Conservation (phyloP, 2,888 invertebrate species). For the Gnatocerus cornutus region DNA sequence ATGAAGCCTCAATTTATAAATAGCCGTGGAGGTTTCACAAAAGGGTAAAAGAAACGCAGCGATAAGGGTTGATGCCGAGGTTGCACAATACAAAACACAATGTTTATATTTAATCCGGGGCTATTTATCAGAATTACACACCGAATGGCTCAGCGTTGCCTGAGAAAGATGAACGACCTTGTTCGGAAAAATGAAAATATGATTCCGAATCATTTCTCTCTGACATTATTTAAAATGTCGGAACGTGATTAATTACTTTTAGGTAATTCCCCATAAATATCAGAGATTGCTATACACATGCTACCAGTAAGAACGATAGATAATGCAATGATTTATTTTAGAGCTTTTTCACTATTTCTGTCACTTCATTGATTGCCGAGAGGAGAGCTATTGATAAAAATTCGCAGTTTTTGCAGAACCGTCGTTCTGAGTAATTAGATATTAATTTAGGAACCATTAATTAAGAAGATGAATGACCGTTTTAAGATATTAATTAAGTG, state of each 20-base stretch:
- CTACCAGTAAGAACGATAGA: conserved; percentile 16
- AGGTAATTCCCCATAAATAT: conserved; percentile 58
- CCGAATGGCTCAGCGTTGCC: conserved; percentile 54
- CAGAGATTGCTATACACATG: conserved; percentile 48
- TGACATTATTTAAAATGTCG: conserved; percentile 66
- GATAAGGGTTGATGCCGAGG: conserved; percentile 36
- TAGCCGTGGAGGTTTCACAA: conserved; percentile 43
- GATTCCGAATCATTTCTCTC: conserved; percentile 66
- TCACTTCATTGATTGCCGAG: background rate
- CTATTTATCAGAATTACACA: conserved; percentile 60
- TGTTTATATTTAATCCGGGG: conserved; percentile 57
- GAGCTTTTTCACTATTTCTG: conserved; percentile 1
- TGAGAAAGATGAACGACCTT: conserved; percentile 65
- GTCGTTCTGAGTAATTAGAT: conserved; percentile 66
- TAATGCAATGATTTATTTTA: conserved; percentile 22
- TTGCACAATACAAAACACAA: conserved; percentile 53
- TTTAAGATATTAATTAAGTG: conserved; percentile 67
- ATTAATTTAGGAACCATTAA: conserved; percentile 68
- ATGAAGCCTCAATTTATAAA: conserved; percentile 52
- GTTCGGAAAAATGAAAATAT: conserved; percentile 67
- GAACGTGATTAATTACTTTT: conserved; percentile 57
- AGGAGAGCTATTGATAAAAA: conserved; percentile 10
- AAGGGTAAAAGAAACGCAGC: conserved; percentile 51
- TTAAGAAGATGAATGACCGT: conserved; percentile 68
- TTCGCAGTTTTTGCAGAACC: conserved; percentile 16